Base-by-base conservation (phyloP, 2,888 invertebrate species). In the Conchocele bisecta region DNA sequence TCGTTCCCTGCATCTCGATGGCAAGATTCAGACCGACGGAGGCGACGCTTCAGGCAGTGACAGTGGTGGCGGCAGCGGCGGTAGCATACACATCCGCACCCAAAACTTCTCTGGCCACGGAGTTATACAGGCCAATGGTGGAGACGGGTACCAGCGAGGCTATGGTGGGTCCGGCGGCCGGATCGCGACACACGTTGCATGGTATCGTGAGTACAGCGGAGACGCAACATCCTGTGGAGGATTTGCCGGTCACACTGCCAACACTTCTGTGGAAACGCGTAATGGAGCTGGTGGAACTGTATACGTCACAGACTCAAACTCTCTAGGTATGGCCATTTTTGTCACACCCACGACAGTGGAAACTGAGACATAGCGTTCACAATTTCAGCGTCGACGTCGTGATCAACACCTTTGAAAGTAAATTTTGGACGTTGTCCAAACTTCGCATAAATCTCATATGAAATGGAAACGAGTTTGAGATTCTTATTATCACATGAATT, bases 61-160 rank as follows among this genome's bases (percentile, higher is more conserved):
- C 59, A 75, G 80, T 60, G 86, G 86, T 29, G 86, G 84, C 41
- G 86, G 86, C n/a, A 83, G 84, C 64, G 86, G 81, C 22, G 86
- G 86, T 28, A 83, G 83, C 57, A 61, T 86, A 42, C 73, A 79
- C 63, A 60, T 86, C 22, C 59, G 66, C 3, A 81, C 82, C 7
- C 78, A 77, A 24, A 81, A 81, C 65, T 83, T 86, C 71, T 85
- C 85, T 3, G 86, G 86, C 26, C 86, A 86, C 66, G 86, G 86
- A 9, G 24, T 74, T 28, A 51, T 83, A 17, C 75, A 76, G 1
- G 70, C 73, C 1, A 75, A 81, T 13, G 86, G 86, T n/a, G 86
- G 86, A 1, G 24, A 59, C 20, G 84, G 82, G 7, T 9, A 51
- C 22, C 74, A 66, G 1, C 37, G 41, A n/a, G 84, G 85, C 0